phyloP scores from a whole-genome alignment of 2,797 vertebrate species.

The Octomys mimax region DNA sequence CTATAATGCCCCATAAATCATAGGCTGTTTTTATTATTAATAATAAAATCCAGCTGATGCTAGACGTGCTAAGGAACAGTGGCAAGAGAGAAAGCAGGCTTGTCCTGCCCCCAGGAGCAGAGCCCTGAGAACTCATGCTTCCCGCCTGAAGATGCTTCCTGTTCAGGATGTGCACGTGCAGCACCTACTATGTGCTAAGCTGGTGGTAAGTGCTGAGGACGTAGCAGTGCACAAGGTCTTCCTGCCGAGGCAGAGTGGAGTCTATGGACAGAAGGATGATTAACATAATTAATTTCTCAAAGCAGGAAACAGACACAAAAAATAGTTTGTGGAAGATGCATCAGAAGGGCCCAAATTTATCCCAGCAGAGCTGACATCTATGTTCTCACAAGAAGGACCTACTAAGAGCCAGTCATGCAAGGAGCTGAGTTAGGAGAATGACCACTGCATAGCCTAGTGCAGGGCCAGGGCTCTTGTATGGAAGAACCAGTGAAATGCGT shows the following conservation, averaged over 20 bases:
- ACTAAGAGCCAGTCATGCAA: neutral
- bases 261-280: neutral
- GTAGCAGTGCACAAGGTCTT: accelerated
- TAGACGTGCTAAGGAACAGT: neutral
- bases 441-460: no score
- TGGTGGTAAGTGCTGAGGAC: accelerated
- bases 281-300: neutral
- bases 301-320: neutral
- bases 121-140: neutral
- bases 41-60: slow-evolving; percentile 78
- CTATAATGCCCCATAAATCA: slow-evolving; percentile 73
- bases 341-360: neutral
- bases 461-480: neutral
- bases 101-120: neutral
- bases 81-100: neutral
- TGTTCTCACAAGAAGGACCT: neutral
- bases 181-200: accelerated
- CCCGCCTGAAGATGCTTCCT: neutral
- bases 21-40: slow-evolving; percentile 72
- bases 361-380: neutral
- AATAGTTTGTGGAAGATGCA: neutral
- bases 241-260: neutral
- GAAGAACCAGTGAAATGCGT: neutral
- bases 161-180: accelerated
- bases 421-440: neutral